Evolutionary conservation across 2,113 vertebrate species (phyloP), one percentile per base, ranked within the genome.

Genomic region (Nerophis ophidion): DNA sequence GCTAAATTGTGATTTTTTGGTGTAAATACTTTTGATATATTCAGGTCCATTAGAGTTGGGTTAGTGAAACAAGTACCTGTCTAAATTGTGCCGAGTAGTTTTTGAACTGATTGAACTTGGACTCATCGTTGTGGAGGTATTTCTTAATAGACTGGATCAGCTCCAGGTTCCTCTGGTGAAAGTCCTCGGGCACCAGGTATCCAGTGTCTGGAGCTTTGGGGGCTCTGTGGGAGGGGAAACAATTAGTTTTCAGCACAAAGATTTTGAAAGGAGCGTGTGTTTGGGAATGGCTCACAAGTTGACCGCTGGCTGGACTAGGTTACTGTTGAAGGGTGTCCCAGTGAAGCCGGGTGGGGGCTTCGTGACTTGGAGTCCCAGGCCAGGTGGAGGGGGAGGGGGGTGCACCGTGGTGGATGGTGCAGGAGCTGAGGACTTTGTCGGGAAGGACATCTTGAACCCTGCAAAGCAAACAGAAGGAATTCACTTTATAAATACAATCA

Each of bases 321-420:
- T 91, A 76, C 90, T 87, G 72, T 91, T 91, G 49, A 95, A 85
- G 19, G 93, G 88, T 74, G 96, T 89, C 53, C 92, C 88, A 5
- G 91, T 93, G 76, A 98, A 99, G 46, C 97, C 97, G 0, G 97
- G 97, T 0, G 97, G 97, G 0, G 96, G 95, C 72, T 98, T 99
- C 59, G 93, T 90, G 48, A 91, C 56, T 1, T 89, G 84, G 68
- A 87, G 79, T 0, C 72, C 89, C 65, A 97, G 87, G 16, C 96
- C 95, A 0, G 94, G 94, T 5, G 90, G 87, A 53, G 92, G 88
- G 15, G 90, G 87, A 53, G 92, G 88, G 15, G 81, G 62, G 6
- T 80, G 63, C 35, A 64, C 14, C 12, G 60, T 33, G 48, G 75
- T 63, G 55, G 76, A 19, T 1, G 79, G 63, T 5, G 72, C 48